These are phyloP conservation scores for Gracilinanus agilis DNA, from an alignment of 2,113 vertebrate genomes.

Conservation along the genomic window DNA sequence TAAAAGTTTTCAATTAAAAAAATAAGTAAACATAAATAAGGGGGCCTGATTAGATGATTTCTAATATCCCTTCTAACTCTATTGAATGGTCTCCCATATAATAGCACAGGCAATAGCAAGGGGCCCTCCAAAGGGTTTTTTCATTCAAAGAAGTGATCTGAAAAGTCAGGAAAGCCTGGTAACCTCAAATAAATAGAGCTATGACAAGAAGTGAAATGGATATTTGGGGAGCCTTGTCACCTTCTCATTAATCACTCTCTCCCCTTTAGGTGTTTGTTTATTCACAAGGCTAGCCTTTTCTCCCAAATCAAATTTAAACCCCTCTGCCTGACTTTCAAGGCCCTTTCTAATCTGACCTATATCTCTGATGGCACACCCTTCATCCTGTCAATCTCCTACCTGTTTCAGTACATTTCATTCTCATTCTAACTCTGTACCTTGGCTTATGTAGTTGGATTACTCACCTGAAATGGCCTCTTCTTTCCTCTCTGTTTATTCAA, in stretches of 20 bases:
- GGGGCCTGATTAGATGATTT: not conserved
- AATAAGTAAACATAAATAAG: no score
- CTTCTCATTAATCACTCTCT: not conserved
- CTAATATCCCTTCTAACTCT: not conserved
- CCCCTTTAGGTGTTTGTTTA: not conserved
- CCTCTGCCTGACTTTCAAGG: not conserved
- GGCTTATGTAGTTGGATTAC: not conserved
- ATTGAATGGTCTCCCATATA: not conserved
- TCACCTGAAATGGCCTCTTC: slow-evolving; percentile 3
- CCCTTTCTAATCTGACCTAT: not conserved
- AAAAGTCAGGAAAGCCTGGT: not conserved
- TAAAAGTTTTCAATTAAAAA: no score
- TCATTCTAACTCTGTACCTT: not conserved
- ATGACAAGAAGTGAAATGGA: not conserved
- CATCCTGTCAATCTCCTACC: not conserved
- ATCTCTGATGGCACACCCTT: not conserved
- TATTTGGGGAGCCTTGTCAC: not conserved
- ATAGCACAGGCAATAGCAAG: not conserved
- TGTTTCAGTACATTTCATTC: not conserved
- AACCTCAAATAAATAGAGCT: not conserved
- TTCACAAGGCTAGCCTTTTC: not conserved
- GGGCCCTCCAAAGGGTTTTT: not conserved
- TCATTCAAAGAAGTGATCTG: not conserved
- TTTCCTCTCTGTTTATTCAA: slow-evolving; percentile 6
- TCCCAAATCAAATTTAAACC: not conserved